A percentile compares a stretch with the other conserved stretches of the same genome.
These are phyloP conservation scores for Hoplias malabaricus DNA, from an alignment of 2,113 vertebrate species.

Conservation along the genomic window DNA sequence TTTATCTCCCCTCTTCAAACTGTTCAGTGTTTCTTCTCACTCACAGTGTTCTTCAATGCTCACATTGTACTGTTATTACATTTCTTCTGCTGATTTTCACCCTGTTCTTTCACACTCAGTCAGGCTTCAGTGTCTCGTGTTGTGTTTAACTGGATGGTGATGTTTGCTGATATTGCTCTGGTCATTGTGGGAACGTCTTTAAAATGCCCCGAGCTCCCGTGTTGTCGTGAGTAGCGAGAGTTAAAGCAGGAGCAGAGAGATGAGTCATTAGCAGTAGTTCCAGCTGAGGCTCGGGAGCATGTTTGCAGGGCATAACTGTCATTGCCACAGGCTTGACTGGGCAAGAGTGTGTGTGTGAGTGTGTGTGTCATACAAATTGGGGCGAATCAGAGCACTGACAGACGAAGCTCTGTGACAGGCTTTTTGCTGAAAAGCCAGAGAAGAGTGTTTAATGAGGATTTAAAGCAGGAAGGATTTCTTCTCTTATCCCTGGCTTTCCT, in stretches of 20 bases:
- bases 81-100: no score
- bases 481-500: background rate
- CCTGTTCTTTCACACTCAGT: background rate
- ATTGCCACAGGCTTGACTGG: constrained; percentile 69
- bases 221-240: background rate
- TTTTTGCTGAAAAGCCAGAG: constrained; percentile 65
- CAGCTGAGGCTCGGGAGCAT: constrained; percentile 21
- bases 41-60: no score
- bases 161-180: background rate
- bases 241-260: constrained; percentile 17
- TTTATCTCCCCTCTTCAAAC: background rate
- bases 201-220: constrained; percentile 10
- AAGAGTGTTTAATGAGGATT: constrained; percentile 31
- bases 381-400: constrained; percentile 75
- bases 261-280: constrained; percentile 31
- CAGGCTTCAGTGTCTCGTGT: background rate
- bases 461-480: constrained; percentile 17
- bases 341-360: constrained; percentile 58
- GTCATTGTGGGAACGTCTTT: background rate
- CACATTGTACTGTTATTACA: no score
- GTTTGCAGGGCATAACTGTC: constrained; percentile 76
- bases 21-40: background rate
- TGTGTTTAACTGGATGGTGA: background rate
- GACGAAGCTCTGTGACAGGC: constrained; percentile 65
- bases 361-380: constrained; percentile 77